A percentile compares a stretch with the other conserved stretches of the same genome.
Conservation (phyloP, 1,140 invertebrate species). For the Magallana gigas region DNA sequence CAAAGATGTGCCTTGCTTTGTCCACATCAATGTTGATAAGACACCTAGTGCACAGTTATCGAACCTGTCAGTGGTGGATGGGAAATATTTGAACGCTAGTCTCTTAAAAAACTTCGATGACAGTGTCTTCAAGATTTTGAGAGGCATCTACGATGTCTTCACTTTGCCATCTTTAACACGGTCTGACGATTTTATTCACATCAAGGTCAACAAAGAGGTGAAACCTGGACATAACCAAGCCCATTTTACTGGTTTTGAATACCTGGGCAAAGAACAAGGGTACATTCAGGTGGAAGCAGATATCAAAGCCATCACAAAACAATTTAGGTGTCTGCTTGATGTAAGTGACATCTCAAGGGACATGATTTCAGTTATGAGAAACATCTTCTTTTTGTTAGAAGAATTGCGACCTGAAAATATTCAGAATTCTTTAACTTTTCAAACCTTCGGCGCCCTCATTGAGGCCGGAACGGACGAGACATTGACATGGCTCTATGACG, state of each 20-base stretch:
- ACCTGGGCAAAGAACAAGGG: not conserved
- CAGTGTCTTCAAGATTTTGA: slow-evolving; percentile 12
- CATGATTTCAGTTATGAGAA: not conserved
- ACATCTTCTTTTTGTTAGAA: not conserved
- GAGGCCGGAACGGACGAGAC: not conserved
- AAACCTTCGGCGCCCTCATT: slow-evolving; percentile 1
- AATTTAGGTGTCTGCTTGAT: not conserved
- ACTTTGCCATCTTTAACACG: not conserved
- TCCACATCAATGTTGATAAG: slow-evolving; percentile 40
- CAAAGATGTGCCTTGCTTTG: slow-evolving; percentile 49
- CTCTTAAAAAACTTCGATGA: slow-evolving; percentile 12
- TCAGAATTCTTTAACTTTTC: not conserved
- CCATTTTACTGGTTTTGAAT: slow-evolving; percentile 8
- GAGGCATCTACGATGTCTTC: slow-evolving; percentile 31
- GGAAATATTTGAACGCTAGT: slow-evolving; percentile 12
- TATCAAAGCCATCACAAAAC: not conserved
- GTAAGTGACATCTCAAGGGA: not conserved
- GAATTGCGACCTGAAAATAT: not conserved
- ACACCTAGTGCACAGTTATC: not conserved
- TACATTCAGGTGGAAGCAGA: not conserved
- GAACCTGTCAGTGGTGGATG: slow-evolving; percentile 1
- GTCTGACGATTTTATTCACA: not conserved
- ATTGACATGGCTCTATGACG: not conserved
- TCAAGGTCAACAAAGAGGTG: slow-evolving; percentile 22
- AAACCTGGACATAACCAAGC: slow-evolving; percentile 38